Percentiles rank a stretch among this genome's conserved stretches.
These are phyloP conservation scores for Leptodactylus fuscus DNA, from an alignment of 2,113 vertebrate genomes.

Conservation along the genomic window DNA sequence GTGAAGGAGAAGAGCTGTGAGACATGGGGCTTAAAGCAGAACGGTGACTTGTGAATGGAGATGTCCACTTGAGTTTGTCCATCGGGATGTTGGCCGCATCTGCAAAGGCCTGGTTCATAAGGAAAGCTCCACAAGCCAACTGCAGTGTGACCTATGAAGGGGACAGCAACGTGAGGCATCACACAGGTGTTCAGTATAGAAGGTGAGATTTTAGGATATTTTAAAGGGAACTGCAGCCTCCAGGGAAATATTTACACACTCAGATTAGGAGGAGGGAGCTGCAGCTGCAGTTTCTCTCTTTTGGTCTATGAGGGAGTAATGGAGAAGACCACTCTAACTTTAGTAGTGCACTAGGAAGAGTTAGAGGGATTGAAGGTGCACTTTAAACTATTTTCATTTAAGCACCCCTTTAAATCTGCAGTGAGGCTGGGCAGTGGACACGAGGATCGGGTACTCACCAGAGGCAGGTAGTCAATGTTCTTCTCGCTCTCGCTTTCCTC, in stretches of 20 bases:
- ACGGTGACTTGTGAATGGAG: slow-evolving; percentile 89
- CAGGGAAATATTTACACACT: no score
- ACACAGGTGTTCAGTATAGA: background rate
- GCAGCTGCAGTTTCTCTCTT: no score
- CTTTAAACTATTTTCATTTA: no score
- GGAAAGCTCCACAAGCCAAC: slow-evolving; percentile 88
- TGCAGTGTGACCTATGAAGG: slow-evolving; percentile 85
- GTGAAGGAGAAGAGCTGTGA: slow-evolving; percentile 61
- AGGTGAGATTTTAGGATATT: background rate
- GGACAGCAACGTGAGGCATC: background rate
- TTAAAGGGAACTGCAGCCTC: background rate
- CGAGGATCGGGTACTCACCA: slow-evolving; percentile 76
- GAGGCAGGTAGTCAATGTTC: slow-evolving; percentile 86
- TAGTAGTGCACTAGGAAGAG: no score
- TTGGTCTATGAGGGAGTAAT: no score
- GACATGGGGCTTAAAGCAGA: slow-evolving; percentile 76
- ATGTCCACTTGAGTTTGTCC: slow-evolving; percentile 95
- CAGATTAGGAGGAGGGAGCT: no score
- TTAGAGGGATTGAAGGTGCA: no score
- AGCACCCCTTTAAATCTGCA: background rate
- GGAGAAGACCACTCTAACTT: no score
- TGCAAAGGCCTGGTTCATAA: slow-evolving; percentile 82
- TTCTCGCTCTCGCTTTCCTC: slow-evolving; percentile 77
- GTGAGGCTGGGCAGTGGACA: no score
- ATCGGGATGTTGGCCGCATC: slow-evolving; percentile 84